Percentiles rank a stretch among this genome's conserved stretches.
These are phyloP conservation scores for Marisa cornuarietis DNA, from an alignment of 1,140 invertebrate genomes.

Conservation along the genomic window DNA sequence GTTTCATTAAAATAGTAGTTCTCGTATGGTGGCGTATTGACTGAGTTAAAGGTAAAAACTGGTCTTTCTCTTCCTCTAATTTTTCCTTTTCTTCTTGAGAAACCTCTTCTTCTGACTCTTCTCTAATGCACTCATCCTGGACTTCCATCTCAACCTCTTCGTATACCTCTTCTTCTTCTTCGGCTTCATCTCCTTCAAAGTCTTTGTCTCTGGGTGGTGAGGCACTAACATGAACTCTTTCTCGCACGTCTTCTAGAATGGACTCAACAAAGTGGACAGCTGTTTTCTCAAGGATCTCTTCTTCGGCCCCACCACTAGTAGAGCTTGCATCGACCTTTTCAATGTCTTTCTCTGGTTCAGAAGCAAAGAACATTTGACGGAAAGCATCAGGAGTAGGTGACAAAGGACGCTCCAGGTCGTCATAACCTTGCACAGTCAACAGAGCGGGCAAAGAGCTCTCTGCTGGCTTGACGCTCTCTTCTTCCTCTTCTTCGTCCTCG, in stretches of 20 bases:
- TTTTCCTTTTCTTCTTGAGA: slow-evolving; percentile 24
- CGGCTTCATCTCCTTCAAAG: slow-evolving; percentile 11
- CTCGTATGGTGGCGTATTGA: slow-evolving; percentile 11
- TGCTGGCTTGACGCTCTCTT: slow-evolving; percentile 1
- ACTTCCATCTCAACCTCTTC: slow-evolving; percentile 26
- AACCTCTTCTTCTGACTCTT: slow-evolving; percentile 21
- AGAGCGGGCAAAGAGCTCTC: background rate
- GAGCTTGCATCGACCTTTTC: background rate
- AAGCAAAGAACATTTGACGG: slow-evolving; percentile 50
- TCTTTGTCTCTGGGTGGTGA: background rate
- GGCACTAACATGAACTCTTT: slow-evolving; percentile 28
- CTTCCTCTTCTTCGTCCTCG: slow-evolving; percentile 58
- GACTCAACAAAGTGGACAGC: slow-evolving; percentile 58
- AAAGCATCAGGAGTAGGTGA: slow-evolving; percentile 61
- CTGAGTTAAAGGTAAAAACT: background rate
- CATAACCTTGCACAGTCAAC: slow-evolving; percentile 16
- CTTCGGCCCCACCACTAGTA: slow-evolving; percentile 15
- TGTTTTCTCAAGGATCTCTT: slow-evolving; percentile 43
- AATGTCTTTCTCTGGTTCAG: slow-evolving; percentile 25
- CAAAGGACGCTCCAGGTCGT: slow-evolving; percentile 60
- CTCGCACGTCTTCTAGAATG: slow-evolving; percentile 53
- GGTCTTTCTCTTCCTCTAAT: slow-evolving; percentile 16
- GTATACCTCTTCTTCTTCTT: slow-evolving; percentile 27
- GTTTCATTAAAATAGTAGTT: slow-evolving; percentile 42
- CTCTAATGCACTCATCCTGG: slow-evolving; percentile 25